These are phyloP conservation scores for Mercenaria mercenaria DNA, from an alignment of 1,140 invertebrate species.

Conservation along the genomic window DNA sequence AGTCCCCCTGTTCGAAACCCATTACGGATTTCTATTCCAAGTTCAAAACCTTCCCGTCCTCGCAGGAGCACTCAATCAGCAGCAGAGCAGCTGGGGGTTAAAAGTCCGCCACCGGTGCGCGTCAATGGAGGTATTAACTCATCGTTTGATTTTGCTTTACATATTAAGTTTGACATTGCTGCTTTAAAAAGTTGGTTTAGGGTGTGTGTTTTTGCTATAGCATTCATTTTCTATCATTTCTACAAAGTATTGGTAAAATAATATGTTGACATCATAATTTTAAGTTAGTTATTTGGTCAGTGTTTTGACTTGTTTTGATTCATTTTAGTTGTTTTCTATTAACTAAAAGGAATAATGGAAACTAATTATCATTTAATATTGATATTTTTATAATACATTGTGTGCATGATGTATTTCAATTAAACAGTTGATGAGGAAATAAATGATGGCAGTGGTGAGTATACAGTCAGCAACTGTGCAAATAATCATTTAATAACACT, in stretches of 20 bases:
- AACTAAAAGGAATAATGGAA: too few relatives aligned
- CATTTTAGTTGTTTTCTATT: too few relatives aligned
- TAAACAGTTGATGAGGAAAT: conserved; percentile 62
- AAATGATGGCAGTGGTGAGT: conserved; percentile 54
- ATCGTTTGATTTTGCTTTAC: conserved; percentile 44
- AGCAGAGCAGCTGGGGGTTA: conserved; percentile 80
- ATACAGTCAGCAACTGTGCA: not conserved
- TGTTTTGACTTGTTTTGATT: too few relatives aligned
- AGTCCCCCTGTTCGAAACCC: conserved; percentile 69
- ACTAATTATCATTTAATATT: not conserved
- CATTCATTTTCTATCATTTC: too few relatives aligned
- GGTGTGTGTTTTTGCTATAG: not conserved
- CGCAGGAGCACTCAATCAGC: conserved; percentile 74
- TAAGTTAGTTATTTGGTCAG: too few relatives aligned
- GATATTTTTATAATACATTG: not conserved
- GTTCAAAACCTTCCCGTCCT: conserved; percentile 46
- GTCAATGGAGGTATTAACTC: conserved; percentile 76
- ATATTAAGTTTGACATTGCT: not conserved
- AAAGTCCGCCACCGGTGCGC: conserved; percentile 76
- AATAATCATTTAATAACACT: not conserved
- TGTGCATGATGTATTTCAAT: conserved; percentile 41
- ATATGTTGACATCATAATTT: too few relatives aligned
- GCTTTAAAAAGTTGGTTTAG: not conserved
- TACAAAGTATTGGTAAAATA: too few relatives aligned
- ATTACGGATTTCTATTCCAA: conserved; percentile 57